These are phyloP conservation scores for Anas bernieri DNA, from an alignment of 2,797 vertebrate species.

Conservation along the genomic window DNA sequence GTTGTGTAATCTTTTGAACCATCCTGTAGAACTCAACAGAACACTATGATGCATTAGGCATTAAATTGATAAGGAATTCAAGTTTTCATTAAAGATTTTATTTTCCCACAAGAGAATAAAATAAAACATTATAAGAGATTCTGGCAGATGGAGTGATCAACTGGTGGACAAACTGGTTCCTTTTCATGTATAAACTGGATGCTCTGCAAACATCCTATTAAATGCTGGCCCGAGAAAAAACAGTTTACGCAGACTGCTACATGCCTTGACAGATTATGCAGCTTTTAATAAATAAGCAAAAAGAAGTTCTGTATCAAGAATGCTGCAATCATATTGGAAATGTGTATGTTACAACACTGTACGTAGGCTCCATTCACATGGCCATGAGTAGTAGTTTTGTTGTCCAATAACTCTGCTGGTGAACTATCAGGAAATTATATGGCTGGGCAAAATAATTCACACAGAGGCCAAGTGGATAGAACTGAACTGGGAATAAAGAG, in stretches of 20 bases:
- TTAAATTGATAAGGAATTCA: neutral
- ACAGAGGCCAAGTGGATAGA: neutral
- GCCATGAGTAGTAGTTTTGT: neutral
- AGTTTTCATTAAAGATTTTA: neutral
- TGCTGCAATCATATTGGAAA: neutral
- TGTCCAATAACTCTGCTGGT: neutral
- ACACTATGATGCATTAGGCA: neutral
- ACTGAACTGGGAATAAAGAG: neutral
- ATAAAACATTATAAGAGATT: neutral
- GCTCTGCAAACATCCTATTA: neutral
- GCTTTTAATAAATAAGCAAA: neutral
- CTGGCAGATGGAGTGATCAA: neutral
- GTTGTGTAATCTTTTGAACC: neutral
- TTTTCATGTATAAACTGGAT: neutral
- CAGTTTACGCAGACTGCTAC: neutral
- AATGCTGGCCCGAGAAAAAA: neutral
- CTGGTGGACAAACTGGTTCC: neutral
- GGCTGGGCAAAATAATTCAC: neutral
- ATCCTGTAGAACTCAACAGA: neutral
- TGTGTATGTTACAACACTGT: neutral
- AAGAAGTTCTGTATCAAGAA: neutral
- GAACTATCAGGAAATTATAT: neutral
- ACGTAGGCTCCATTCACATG: neutral
- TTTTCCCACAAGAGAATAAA: neutral
- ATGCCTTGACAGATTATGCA: neutral